phyloP scores from a whole-genome alignment of 2,113 vertebrate species.

The Lepus timidus region DNA sequence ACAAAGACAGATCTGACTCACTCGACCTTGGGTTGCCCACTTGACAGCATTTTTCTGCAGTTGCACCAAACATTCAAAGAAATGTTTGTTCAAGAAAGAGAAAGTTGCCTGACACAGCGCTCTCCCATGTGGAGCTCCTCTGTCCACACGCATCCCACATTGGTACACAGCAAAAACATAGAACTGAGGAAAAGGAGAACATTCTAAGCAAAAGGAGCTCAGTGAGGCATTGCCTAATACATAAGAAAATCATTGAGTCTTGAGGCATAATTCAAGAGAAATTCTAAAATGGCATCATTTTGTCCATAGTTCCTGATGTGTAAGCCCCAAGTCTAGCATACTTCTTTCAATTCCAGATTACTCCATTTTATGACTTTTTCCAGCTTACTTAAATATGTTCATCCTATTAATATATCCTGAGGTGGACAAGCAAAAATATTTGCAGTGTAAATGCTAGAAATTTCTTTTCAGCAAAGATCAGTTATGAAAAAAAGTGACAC shows the following conservation, averaged over 20 bases:
- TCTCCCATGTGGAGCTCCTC: not conserved
- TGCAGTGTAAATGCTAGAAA: not conserved
- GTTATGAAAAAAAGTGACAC: not conserved
- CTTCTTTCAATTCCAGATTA: not conserved
- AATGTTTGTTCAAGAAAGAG: conserved; percentile 17
- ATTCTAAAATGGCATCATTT: not conserved
- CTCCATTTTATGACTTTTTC: conserved; percentile 11
- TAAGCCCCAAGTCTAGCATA: not conserved
- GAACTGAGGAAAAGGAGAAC: not conserved
- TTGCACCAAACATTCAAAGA: not conserved
- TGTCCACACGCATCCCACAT: not conserved
- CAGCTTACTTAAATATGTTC: conserved; percentile 48
- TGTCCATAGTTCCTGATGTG: not conserved
- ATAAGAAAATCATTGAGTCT: not conserved
- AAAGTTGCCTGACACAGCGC: not conserved
- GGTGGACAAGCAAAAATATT: not conserved
- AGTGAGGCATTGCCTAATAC: conserved; percentile 3
- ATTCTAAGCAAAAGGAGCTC: not conserved
- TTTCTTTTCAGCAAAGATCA: conserved; percentile 25
- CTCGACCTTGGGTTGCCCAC: not conserved
- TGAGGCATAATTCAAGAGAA: not conserved
- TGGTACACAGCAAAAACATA: not conserved
- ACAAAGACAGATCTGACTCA: conserved; percentile 5
- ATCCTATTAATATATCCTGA: conserved; percentile 11
- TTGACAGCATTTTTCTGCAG: not conserved